phyloP scores from a whole-genome alignment of 2,888 invertebrate genomes.

The Sarcophaga caerulescens region DNA sequence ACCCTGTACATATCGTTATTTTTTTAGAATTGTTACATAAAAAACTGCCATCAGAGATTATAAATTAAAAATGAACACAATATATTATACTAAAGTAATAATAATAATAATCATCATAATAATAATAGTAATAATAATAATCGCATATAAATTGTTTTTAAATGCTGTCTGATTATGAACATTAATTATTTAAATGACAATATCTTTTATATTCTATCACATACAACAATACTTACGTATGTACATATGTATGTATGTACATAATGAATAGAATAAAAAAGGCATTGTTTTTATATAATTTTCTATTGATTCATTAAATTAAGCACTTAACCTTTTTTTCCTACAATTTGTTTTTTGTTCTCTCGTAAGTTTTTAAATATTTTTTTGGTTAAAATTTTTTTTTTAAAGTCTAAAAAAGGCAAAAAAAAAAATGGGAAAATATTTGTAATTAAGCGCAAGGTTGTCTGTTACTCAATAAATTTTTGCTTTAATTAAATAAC shows the following conservation, averaged over 20 bases:
- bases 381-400: neutral
- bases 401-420: too few species aligned
- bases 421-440: too few species aligned
- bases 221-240: neutral
- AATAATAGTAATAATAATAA: neutral
- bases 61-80: too few species aligned
- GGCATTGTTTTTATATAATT: too few species aligned
- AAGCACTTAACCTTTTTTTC: too few species aligned
- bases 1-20: too few species aligned
- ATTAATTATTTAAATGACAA: slow-evolving; percentile 1
- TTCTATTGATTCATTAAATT: too few species aligned
- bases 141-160: slow-evolving; percentile 7
- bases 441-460: slow-evolving; percentile 26
- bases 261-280: too few species aligned
- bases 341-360: too few species aligned
- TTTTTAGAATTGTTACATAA: too few species aligned
- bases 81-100: neutral
- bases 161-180: slow-evolving; percentile 1
- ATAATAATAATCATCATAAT: neutral
- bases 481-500: slow-evolving; percentile 21
- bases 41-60: too few species aligned
- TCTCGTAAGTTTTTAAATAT: neutral
- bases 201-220: neutral
- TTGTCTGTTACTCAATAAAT: neutral
- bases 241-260: too few species aligned